Conservation (phyloP, 2,113 vertebrate species). For the Semnornis frantzii region DNA sequence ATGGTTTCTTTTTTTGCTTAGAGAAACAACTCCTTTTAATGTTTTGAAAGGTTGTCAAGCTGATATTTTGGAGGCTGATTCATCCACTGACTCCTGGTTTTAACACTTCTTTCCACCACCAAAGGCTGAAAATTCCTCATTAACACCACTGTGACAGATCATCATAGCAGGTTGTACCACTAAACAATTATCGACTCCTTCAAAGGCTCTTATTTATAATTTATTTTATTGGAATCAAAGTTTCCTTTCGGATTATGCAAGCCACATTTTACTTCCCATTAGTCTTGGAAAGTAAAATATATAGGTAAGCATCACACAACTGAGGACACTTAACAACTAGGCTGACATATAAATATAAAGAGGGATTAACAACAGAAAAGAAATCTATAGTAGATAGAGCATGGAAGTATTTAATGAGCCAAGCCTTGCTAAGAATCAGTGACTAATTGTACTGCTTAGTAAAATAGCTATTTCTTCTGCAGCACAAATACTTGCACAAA, state of each 20-base stretch:
- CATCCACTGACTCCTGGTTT: background rate
- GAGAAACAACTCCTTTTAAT: background rate
- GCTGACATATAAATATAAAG: background rate
- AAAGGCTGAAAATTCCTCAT: constrained; percentile 4
- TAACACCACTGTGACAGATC: background rate
- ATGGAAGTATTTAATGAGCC: constrained; percentile 9
- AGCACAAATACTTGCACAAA: background rate
- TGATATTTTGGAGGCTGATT: background rate
- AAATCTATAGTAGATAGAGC: background rate
- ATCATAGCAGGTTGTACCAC: background rate
- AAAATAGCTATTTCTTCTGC: background rate
- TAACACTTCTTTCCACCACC: background rate
- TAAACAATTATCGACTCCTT: background rate
- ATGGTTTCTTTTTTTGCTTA: background rate
- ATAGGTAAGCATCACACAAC: background rate
- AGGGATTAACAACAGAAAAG: background rate
- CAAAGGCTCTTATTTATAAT: background rate
- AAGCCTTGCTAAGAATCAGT: background rate
- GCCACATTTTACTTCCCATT: background rate
- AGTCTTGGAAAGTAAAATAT: background rate
- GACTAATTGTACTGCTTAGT: background rate
- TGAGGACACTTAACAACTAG: background rate
- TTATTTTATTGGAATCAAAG: background rate
- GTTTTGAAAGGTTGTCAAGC: background rate
- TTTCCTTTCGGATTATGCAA: background rate